Conservation (phyloP, 2,113 vertebrate species). For the Lepisosteus oculatus region DNA sequence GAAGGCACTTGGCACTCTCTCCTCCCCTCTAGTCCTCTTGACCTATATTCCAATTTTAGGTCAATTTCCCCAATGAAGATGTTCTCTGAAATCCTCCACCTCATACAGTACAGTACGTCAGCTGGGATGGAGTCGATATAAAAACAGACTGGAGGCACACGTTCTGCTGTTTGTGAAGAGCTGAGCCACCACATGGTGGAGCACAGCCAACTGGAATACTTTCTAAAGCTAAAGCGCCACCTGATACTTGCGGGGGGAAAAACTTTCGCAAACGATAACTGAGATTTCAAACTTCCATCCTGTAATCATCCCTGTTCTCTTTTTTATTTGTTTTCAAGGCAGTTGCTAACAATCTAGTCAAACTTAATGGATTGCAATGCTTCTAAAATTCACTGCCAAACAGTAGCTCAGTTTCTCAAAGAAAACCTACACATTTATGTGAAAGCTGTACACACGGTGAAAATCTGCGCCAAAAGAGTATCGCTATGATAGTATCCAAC, state of each 20-base stretch:
- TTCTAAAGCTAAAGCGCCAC: not conserved
- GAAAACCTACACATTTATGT: constrained; percentile 10
- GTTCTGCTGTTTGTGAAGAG: constrained; percentile 6
- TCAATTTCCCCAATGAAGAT: constrained; percentile 2
- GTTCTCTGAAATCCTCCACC: not conserved
- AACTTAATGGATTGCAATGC: constrained; percentile 11
- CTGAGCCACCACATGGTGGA: constrained; percentile 52
- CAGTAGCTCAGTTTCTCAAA: not conserved
- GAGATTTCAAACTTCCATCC: constrained; percentile 6
- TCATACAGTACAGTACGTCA: constrained; percentile 3
- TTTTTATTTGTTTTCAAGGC: constrained; percentile 16
- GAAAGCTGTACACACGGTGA: constrained; percentile 17
- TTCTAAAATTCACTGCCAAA: constrained; percentile 4
- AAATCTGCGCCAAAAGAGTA: constrained; percentile 30
- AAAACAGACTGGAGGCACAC: constrained; percentile 31
- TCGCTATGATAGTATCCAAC: constrained; percentile 60
- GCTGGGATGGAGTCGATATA: constrained; percentile 34
- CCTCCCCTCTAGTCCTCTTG: not conserved
- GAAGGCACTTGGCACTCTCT: too few species aligned
- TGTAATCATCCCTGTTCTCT: constrained; percentile 10
- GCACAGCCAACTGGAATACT: constrained; percentile 47
- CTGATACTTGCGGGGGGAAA: not conserved
- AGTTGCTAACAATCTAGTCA: constrained; percentile 28
- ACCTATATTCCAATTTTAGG: constrained; percentile 1
- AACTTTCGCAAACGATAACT: not conserved